Base-by-base conservation (phyloP, 2,888 invertebrate genomes). In the Agrilus mali region DNA sequence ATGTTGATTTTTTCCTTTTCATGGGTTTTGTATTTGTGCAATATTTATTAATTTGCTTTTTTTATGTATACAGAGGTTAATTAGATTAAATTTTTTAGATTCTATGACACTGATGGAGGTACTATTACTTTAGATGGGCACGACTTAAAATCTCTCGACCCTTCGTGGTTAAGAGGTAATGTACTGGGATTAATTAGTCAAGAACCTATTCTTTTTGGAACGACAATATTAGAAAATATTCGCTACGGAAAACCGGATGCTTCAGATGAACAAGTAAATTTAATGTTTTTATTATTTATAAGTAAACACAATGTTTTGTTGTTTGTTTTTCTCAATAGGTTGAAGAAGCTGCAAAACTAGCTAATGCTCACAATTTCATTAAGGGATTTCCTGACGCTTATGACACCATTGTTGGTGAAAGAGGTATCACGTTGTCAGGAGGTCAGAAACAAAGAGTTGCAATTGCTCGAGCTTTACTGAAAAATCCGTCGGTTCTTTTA, bases 391-490 rank as follows among this genome's bases (percentile, higher is more conserved):
- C 94, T 0, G 68, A 76, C 0, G 87, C 87, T 0, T 97, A 95
- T 61, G 66, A 80, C 41, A 95, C 94, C 0, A 60, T 82, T 53
- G 85, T 90, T 0, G 95, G 95, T 0, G 95, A 96, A 67, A 71
- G 94, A 43, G 94, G 94, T 1, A 78, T 82, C 41, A 82, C 93
- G n/a, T 73, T 96, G 33, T 92, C 92, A 38, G 95, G 96, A 0
- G 96, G 96, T 0, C 95, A 95, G 66, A 87, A 93, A 53, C 95
- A 96, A 62, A 71, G 96, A 51, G 85, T 96, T 48, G 95, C 95
- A 1, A 95, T 97, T 48, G 96, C 96, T 0, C 69, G 96, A 43
- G 96, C 96, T 0, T 73, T 96, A 35, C 68, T 97, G 1, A 96
- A 95, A 65, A 80, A 90, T 61, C 95, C 96, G 0, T 78, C 83